These are phyloP conservation scores for Ranitomeya variabilis DNA, from an alignment of 2,113 vertebrate species.

Conservation along the genomic window DNA sequence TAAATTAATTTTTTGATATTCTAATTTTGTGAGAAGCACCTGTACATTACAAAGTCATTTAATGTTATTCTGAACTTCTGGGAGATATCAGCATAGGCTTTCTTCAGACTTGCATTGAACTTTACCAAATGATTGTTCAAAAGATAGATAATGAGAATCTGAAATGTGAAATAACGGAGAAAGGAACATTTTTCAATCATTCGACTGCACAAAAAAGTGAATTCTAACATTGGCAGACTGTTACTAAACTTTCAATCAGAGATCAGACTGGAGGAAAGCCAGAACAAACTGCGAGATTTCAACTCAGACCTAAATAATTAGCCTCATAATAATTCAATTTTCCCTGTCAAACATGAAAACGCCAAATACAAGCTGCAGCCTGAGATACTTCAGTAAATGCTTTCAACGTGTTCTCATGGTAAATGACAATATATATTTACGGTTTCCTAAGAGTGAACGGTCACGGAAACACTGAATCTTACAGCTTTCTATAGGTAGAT, in stretches of 20 bases:
- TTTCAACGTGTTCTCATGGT: no score
- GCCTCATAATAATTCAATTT: conserved; percentile 3
- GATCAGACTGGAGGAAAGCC: not conserved
- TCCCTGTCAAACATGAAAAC: conserved; percentile 3
- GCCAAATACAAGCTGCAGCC: not conserved
- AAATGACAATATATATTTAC: no score
- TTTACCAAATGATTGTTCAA: no score
- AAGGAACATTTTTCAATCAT: not conserved
- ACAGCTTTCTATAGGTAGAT: no score
- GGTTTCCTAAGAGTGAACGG: no score
- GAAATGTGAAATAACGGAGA: not conserved
- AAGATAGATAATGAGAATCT: not conserved
- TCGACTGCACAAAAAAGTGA: conserved; percentile 1
- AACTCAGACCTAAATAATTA: not conserved
- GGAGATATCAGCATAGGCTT: not conserved
- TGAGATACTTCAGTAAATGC: conserved; percentile 5
- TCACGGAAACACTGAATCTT: no score
- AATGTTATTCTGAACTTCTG: no score
- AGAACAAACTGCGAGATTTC: conserved; percentile 5
- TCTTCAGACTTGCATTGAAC: not conserved
- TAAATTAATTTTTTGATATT: no score
- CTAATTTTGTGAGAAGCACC: no score
- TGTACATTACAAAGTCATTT: no score
- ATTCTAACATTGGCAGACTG: not conserved
- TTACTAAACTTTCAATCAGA: not conserved